Evolutionary conservation across 2,888 invertebrate species (phyloP).

Genomic region (Hemistola chrysoprasaria): DNA sequence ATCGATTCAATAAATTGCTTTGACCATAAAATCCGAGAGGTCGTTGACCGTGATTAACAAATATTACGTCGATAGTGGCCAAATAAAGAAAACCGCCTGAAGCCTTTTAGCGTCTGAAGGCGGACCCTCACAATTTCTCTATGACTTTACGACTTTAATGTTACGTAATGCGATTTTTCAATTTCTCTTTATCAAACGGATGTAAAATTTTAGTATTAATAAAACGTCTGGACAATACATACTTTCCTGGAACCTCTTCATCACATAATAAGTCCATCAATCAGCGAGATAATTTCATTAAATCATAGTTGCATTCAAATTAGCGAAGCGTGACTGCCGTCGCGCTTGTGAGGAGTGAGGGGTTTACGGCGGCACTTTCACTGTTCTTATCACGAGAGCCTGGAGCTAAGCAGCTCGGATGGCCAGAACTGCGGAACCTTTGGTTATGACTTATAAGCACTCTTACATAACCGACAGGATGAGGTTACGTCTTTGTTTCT

Average conservation of each 20-base stretch:
- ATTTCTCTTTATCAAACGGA: constrained; percentile 56
- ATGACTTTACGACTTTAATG: constrained; percentile 47
- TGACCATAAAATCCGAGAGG: constrained; percentile 63
- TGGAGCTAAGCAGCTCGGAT: constrained; percentile 34
- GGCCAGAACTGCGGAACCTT: constrained; percentile 30
- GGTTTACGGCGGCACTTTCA: constrained; percentile 56
- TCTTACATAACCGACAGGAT: constrained; percentile 22
- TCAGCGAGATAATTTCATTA: constrained; percentile 68
- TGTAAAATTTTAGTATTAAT: constrained; percentile 55
- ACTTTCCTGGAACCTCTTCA: constrained; percentile 67
- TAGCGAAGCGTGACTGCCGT: constrained; percentile 62
- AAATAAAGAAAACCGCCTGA: constrained; percentile 70
- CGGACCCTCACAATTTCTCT: constrained; percentile 67
- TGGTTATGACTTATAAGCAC: constrained; percentile 19
- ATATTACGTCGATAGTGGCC: constrained; percentile 52
- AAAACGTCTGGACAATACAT: constrained; percentile 56
- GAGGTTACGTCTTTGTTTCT: constrained; percentile 30
- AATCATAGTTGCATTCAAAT: constrained; percentile 63
- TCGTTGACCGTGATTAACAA: constrained; percentile 56
- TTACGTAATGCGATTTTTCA: constrained; percentile 68
- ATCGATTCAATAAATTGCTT: constrained; percentile 69
- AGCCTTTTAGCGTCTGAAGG: constrained; percentile 63
- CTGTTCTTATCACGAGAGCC: constrained; percentile 47
- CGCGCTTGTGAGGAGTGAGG: constrained; percentile 40
- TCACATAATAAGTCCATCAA: constrained; percentile 71